Conservation (phyloP, 2,888 invertebrate genomes). For the Ecliptopera silaceata region DNA sequence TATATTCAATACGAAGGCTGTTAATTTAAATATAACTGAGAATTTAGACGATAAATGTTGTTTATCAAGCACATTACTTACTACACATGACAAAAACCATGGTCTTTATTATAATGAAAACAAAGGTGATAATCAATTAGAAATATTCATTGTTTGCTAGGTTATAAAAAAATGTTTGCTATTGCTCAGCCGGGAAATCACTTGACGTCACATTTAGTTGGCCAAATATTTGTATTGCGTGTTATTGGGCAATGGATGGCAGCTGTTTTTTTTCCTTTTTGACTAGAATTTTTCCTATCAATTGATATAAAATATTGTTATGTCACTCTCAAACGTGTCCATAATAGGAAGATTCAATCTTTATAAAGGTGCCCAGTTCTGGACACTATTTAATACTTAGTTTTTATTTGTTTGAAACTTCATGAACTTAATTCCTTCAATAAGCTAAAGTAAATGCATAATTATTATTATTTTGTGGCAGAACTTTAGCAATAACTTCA, state of each 20-base stretch:
- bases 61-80: conserved; percentile 18
- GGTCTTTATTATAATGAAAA: background rate
- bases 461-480: too few species aligned
- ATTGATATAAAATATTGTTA: too few species aligned
- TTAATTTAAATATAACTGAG: conserved; percentile 31
- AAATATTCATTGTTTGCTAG: background rate
- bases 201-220: conserved; percentile 21
- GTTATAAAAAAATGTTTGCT: conserved; percentile 12
- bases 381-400: too few species aligned
- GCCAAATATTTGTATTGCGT: conserved; percentile 29
- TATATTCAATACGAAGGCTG: conserved; percentile 30
- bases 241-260: conserved; percentile 24
- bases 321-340: too few species aligned
- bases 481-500: too few species aligned
- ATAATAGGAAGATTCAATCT: too few species aligned
- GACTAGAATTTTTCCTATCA: too few species aligned
- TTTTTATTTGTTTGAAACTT: too few species aligned
- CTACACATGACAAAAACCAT: background rate
- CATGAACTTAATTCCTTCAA: too few species aligned
- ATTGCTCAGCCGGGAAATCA: conserved; percentile 24
- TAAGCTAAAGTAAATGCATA: too few species aligned
- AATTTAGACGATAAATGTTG: conserved; percentile 28
- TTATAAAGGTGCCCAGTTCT: too few species aligned
- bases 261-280: background rate
- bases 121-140: conserved; percentile 1